phyloP scores from a whole-genome alignment of 1,140 invertebrate genomes.

The Holcopasites calliopsidis region DNA sequence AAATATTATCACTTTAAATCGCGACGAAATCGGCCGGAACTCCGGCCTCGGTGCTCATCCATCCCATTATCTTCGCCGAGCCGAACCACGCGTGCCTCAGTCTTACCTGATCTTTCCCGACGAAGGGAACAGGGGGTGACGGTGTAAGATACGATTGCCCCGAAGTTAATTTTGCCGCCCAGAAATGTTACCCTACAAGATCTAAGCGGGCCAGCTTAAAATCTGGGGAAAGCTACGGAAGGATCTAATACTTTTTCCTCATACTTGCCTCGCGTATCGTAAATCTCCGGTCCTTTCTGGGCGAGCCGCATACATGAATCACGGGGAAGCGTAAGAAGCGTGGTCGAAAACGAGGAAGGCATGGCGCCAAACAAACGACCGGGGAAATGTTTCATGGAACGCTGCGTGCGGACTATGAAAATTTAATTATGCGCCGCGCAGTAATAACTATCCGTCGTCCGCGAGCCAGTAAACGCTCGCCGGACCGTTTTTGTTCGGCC shows the following conservation, averaged over 20 bases:
- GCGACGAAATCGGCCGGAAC: neutral
- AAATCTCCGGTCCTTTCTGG: neutral
- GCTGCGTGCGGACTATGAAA: slow-evolving; percentile 13
- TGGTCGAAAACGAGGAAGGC: neutral
- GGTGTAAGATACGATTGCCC: neutral
- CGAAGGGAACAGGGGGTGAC: too few relatives aligned
- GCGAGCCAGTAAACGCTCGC: neutral
- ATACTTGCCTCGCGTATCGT: too few relatives aligned
- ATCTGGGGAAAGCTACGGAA: too few relatives aligned
- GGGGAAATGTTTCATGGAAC: slow-evolving; percentile 10
- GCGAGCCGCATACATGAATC: slow-evolving; percentile 5
- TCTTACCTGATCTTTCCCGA: neutral
- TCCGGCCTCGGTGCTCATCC: neutral
- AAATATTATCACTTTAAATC: slow-evolving; percentile 13
- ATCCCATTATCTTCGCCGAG: too few relatives aligned
- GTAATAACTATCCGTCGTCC: slow-evolving; percentile 14
- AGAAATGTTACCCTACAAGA: neutral
- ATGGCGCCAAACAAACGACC: slow-evolving; percentile 22
- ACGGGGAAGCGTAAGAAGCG: slow-evolving; percentile 14
- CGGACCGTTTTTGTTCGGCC: slow-evolving; percentile 6
- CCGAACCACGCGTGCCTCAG: neutral
- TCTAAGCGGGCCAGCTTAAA: too few relatives aligned
- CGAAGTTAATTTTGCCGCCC: neutral
- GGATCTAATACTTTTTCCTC: too few relatives aligned
- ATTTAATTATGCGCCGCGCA: slow-evolving; percentile 33